A percentile compares a stretch with the other conserved stretches of the same genome.
Evolutionary conservation across 2,113 vertebrate genomes (phyloP).

Genomic region (Micronisus gabar): DNA sequence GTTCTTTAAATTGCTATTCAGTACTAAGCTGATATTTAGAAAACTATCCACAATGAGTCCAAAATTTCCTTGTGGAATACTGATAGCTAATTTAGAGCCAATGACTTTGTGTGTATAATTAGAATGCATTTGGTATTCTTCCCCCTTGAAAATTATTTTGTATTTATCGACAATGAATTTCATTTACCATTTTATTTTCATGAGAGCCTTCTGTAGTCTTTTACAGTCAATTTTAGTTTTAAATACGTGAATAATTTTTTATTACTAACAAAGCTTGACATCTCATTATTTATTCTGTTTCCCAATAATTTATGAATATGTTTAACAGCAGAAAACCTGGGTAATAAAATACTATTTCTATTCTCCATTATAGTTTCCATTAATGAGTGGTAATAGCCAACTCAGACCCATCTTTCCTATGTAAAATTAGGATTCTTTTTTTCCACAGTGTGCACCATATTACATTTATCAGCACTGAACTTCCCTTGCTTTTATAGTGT

Average conservation of each 20-base stretch:
- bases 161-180: conserved; percentile 40
- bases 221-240: conserved; percentile 31
- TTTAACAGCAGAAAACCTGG: background rate
- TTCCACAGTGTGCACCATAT: too few relatives aligned
- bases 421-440: background rate
- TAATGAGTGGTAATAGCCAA: background rate
- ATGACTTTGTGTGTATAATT: conserved; percentile 18
- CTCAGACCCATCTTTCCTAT: background rate
- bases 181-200: conserved; percentile 1
- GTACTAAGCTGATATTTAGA: conserved; percentile 22
- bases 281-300: conserved; percentile 30
- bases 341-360: conserved; percentile 17
- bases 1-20: conserved; percentile 34
- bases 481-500: background rate
- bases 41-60: background rate
- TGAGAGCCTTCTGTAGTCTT: background rate
- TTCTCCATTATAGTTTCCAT: background rate
- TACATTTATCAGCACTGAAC: background rate
- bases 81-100: conserved; percentile 32
- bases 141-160: conserved; percentile 34
- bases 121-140: conserved; percentile 1
- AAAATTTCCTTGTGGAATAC: conserved; percentile 32
- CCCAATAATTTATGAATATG: conserved; percentile 4
- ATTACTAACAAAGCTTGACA: conserved; percentile 11
- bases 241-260: conserved; percentile 10